Conservation (phyloP, 2,797 vertebrate species). For the Sebastes taczanowskii region DNA sequence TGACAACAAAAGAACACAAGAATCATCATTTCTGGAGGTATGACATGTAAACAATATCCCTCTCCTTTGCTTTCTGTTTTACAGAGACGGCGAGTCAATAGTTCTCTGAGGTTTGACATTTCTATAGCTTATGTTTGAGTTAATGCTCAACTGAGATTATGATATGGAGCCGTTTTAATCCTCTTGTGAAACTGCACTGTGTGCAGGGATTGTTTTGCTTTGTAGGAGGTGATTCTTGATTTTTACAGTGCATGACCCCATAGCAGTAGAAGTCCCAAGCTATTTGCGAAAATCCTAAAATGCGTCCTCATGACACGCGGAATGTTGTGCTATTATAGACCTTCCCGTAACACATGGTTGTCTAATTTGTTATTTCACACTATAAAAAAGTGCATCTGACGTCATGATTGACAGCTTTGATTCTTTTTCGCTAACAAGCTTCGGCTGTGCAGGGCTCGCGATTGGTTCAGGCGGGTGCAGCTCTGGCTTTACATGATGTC, state of each 20-base stretch:
- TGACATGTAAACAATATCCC: background rate
- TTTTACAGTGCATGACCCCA: conserved; percentile 25
- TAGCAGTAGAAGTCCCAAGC: conserved; percentile 4
- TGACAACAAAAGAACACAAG: background rate
- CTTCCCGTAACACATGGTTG: too few relatives aligned
- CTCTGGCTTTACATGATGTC: background rate
- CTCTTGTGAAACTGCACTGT: background rate
- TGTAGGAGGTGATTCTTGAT: background rate
- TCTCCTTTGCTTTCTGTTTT: background rate
- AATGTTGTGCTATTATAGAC: too few relatives aligned
- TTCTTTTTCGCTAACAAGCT: too few relatives aligned
- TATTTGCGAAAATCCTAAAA: conserved; percentile 4
- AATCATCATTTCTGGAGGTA: background rate
- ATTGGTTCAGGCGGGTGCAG: too few relatives aligned
- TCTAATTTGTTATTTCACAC: background rate
- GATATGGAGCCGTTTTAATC: conserved; percentile 4
- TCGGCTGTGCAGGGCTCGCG: too few relatives aligned
- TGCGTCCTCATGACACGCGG: too few relatives aligned
- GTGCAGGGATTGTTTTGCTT: conserved; percentile 14
- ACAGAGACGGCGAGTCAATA: background rate
- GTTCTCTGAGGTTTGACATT: background rate
- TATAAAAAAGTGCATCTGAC: background rate
- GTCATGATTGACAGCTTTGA: background rate
- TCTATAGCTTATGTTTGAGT: background rate
- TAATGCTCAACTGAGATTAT: conserved; percentile 5